These are phyloP conservation scores for Cantharis flavilabris DNA, from an alignment of 2,888 invertebrate genomes.

Conservation along the genomic window DNA sequence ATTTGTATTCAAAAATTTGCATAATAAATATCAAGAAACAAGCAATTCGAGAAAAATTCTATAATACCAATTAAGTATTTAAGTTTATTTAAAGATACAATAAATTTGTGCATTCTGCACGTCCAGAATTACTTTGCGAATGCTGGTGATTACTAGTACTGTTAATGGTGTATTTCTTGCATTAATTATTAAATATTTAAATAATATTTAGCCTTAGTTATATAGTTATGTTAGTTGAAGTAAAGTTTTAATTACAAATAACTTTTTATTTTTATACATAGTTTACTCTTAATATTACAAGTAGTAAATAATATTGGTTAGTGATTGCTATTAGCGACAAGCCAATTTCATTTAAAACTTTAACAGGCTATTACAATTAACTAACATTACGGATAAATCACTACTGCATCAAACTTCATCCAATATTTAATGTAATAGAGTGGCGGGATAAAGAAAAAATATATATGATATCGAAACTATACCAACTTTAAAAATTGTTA, in stretches of 20 bases:
- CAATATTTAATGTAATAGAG: neutral
- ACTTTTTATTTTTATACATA: neutral
- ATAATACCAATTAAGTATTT: too few species aligned
- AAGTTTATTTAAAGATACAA: too few species aligned
- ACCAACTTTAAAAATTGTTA: neutral
- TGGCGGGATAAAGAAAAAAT: neutral
- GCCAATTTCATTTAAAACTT: slow-evolving; percentile 10
- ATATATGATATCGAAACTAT: neutral
- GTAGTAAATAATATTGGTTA: neutral
- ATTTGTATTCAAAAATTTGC: too few species aligned
- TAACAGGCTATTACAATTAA: slow-evolving; percentile 8
- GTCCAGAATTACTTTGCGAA: too few species aligned
- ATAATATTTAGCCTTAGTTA: too few species aligned
- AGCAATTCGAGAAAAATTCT: too few species aligned
- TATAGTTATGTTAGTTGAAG: neutral
- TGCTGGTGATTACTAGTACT: too few species aligned
- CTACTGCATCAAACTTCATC: neutral
- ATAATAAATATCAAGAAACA: too few species aligned
- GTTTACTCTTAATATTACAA: neutral
- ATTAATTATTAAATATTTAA: too few species aligned
- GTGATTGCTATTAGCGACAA: slow-evolving; percentile 1
- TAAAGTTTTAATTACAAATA: neutral
- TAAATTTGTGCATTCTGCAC: too few species aligned
- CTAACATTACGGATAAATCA: neutral
- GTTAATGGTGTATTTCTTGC: too few species aligned